Evolutionary conservation across 2,113 vertebrate genomes (phyloP), one percentile per base, ranked within the genome.

Genomic region (Willisornis vidua): DNA sequence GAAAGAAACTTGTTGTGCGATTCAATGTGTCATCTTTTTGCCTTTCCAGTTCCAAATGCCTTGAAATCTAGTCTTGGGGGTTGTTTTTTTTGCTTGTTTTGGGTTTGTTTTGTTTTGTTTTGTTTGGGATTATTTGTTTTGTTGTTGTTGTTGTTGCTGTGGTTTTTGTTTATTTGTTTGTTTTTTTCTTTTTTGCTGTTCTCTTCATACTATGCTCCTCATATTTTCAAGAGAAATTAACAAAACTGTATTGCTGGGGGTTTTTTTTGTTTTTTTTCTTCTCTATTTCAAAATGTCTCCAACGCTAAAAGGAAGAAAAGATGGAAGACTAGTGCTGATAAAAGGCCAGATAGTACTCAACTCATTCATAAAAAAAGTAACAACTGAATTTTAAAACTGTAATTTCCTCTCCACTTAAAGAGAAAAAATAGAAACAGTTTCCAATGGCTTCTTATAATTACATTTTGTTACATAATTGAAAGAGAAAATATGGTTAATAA

Each of bases 321-420:
- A 55, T 9, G 12, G 13, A 77, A 73, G 59, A 23, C 15, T 63
- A 49, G 59, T 37, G 6, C 39, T 19, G 17, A 48, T 14, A 48
- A 66, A 71, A 58, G 23, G 6, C 8, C 22, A 45, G 83, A 49
- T 11, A 52, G 12, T 26, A 65, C 0, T 3, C 0, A 3, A 2
- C 6, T 24, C 17, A 28, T 35, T 76, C 13, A 67, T 24, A 43
- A 68, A 55, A 68, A 55, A 79, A 66, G 2, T 49, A 59, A 87
- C 63, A 9, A 0, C 5, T 62, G 10, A 67, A 35, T 73, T 43
- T 63, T 73, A 45, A 62, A 66, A 5, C 13, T 49, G 11, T 74
- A 9, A 25, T 71, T 79, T 84, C 24, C 6, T 54, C 18, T 41
- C 23, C 55, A 16, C 29, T 68, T 31, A 54, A 70, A 3, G 3